Evolutionary conservation across 2,797 vertebrate genomes (phyloP), one percentile per base, ranked within the genome.

Genomic region (Parambassis ranga): DNA sequence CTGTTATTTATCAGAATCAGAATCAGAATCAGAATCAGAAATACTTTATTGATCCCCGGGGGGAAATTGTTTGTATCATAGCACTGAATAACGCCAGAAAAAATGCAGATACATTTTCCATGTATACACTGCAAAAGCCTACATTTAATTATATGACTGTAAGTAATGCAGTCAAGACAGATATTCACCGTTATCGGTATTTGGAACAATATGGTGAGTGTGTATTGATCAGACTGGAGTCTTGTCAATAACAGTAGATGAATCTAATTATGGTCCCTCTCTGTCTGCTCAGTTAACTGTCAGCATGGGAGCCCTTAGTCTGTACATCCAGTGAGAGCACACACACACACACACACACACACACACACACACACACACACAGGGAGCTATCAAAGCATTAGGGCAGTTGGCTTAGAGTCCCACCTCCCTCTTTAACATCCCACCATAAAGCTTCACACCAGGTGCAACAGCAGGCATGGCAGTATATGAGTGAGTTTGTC

Each of bases 221-320:
- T 77, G 55, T 87, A 91, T 91, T 43, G 89, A 91, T 86, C 78
- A 59, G 66, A 71, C 63, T 58, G 43, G 48, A 70, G 72, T 82
- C 81, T 80, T 79, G 86, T 89, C 89, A 89, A 91, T 91, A 90
- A 68, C 55, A 58, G 83, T 75, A 83, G 86, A 91, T 90, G 80
- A 89, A 89, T 90, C 90, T 90, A 92, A 91, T 92, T 91, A 90
- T 82, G 76, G 84, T 80, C 74, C 75, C 49, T 78, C 78, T 87
- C 69, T 51, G 72, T 86, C 80, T 79, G 75, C 82, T 79, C 77
- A 11, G 81, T 87, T 89, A 87, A 92, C 89, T 87, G 85, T 84
- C 88, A 83, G 81, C 88, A 77, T 79, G 89, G 90, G 90, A 89
- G 87, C 79, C 81, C 85, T 90, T 72, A 82, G 64, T 60, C 65